These are phyloP conservation scores for Sinella curviseta DNA, from an alignment of 1,140 invertebrate species.

Conservation along the genomic window DNA sequence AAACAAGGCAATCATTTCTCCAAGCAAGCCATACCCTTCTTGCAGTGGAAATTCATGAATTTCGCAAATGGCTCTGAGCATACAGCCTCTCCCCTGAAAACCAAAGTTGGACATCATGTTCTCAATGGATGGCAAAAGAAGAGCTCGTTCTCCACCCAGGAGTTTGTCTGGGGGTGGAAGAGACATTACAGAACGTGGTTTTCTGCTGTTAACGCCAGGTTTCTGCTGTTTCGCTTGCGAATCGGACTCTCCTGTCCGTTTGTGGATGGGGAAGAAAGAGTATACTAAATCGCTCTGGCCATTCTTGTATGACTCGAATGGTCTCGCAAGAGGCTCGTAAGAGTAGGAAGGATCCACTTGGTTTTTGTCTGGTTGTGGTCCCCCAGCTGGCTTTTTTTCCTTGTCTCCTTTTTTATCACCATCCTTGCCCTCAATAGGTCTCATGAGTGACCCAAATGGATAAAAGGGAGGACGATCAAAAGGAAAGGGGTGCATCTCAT, in stretches of 20 bases:
- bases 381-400: not conserved
- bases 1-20: conserved; percentile 44
- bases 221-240: not conserved
- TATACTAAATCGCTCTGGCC: not conserved
- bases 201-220: not conserved
- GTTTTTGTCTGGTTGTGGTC: not conserved
- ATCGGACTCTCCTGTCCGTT: not conserved
- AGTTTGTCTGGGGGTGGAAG: conserved; percentile 45
- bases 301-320: not conserved
- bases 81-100: conserved; percentile 36
- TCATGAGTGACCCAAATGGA: conserved; percentile 32
- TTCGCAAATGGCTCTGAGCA: conserved; percentile 47
- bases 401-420: not conserved
- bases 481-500: conserved; percentile 40
- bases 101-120: conserved; percentile 36
- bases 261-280: not conserved
- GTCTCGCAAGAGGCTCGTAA: not conserved
- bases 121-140: conserved; percentile 43
- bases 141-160: conserved; percentile 45
- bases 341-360: not conserved
- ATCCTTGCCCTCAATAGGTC: not conserved
- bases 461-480: conserved; percentile 29
- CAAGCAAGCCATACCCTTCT: conserved; percentile 44
- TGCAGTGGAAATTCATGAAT: conserved; percentile 44
- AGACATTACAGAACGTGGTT: conserved; percentile 24